A percentile compares a stretch with the other conserved stretches of the same genome.
Evolutionary conservation across 2,113 vertebrate genomes (phyloP).

Genomic region (Microtus ochrogaster): DNA sequence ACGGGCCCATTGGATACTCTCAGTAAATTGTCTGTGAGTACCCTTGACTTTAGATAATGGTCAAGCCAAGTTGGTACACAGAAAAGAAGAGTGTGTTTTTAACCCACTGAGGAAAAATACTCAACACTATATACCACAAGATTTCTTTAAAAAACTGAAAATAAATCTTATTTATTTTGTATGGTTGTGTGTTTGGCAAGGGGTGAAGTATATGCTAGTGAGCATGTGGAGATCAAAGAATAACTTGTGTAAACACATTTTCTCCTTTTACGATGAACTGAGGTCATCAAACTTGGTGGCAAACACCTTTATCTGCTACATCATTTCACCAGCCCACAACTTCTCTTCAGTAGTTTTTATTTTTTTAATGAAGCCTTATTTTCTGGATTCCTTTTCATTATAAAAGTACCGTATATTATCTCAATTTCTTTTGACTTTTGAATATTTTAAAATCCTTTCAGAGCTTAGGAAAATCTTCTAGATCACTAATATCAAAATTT

Average conservation of each 20-base stretch:
- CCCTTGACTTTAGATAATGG: not conserved
- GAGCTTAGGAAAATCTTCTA: not conserved
- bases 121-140: not conserved
- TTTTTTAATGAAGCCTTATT: not conserved
- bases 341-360: not conserved
- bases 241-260: no score
- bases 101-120: not conserved
- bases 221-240: no score
- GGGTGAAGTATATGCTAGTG: not conserved
- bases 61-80: not conserved
- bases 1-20: not conserved
- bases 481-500: not conserved
- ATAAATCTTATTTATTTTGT: not conserved
- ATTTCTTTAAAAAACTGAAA: not conserved
- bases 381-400: not conserved
- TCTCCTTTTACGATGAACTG: no score
- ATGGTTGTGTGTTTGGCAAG: not conserved
- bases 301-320: no score
- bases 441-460: not conserved
- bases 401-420: not conserved
- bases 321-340: no score
- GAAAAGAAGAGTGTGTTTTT: not conserved
- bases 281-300: no score
- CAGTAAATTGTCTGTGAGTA: not conserved
- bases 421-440: not conserved